Conservation (phyloP, 1,140 invertebrate genomes). For the Proctacanthus coquilletti region DNA sequence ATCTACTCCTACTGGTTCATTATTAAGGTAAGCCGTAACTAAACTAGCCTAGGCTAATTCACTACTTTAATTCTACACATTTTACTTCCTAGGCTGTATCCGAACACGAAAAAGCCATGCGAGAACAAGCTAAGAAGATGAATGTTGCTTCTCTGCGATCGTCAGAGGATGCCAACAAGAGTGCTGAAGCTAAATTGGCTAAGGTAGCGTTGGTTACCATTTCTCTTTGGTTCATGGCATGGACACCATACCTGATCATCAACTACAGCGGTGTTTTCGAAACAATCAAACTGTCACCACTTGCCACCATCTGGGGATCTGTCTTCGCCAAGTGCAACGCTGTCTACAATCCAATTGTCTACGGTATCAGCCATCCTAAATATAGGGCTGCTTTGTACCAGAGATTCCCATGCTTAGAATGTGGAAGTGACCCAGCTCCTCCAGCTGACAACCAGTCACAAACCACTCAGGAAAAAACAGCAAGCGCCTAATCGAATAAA, state of each 20-base stretch:
- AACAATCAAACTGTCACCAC: conserved; percentile 44
- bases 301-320: conserved; percentile 62
- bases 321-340: conserved; percentile 65
- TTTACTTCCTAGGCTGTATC: conserved; percentile 43
- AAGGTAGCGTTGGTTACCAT: conserved; percentile 73
- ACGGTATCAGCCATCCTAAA: conserved; percentile 67
- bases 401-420: conserved; percentile 53
- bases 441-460: conserved; percentile 35
- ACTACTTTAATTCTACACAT: conserved; percentile 5
- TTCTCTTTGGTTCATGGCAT: conserved; percentile 66
- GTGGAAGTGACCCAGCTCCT: conserved; percentile 31
- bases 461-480: too few relatives aligned
- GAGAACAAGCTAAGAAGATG: conserved; percentile 74
- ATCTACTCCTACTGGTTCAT: conserved; percentile 67
- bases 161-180: conserved; percentile 45
- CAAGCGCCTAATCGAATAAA: too few relatives aligned
- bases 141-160: conserved; percentile 62
- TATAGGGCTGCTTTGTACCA: conserved; percentile 53
- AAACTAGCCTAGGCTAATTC: too few relatives aligned
- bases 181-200: conserved; percentile 58
- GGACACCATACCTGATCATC: conserved; percentile 68
- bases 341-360: conserved; percentile 69
- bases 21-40: conserved; percentile 45
- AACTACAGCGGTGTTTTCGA: conserved; percentile 62
- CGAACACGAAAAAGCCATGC: conserved; percentile 65